phyloP scores from a whole-genome alignment of 2,113 vertebrate species.

The Eulemur rufifrons region DNA sequence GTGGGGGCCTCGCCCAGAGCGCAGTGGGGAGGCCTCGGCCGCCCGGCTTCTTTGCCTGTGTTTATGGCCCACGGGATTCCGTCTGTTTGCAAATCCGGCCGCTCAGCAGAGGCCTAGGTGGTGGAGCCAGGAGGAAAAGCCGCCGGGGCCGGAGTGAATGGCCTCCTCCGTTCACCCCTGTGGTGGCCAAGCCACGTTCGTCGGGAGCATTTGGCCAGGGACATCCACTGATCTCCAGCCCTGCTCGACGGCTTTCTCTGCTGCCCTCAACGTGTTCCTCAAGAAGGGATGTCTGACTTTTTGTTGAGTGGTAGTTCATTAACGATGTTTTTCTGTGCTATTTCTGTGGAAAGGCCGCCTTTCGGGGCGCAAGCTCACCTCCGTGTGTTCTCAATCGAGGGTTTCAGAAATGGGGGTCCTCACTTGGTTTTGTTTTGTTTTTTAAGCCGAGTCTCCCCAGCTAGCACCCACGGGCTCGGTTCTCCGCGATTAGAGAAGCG shows the following conservation, averaged over 20 bases:
- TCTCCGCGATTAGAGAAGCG: slow-evolving; percentile 74
- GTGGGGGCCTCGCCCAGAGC: not conserved
- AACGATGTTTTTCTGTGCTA: not conserved
- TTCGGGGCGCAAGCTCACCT: not conserved
- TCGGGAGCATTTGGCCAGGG: not conserved
- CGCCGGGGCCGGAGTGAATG: not conserved
- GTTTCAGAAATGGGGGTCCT: not conserved
- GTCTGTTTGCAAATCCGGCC: not conserved
- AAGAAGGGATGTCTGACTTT: not conserved
- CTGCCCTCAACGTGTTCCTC: not conserved
- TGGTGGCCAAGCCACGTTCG: not conserved
- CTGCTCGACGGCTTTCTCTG: slow-evolving; percentile 52
- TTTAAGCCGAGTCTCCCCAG: not conserved
- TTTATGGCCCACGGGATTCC: not conserved
- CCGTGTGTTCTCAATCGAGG: not conserved
- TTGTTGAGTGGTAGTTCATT: not conserved
- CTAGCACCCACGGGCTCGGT: slow-evolving; percentile 51
- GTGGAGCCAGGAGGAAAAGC: not conserved
- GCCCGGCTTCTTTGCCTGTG: not conserved
- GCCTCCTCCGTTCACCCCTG: not conserved
- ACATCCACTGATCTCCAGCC: not conserved
- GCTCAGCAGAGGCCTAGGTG: slow-evolving; percentile 9
- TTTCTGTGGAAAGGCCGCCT: slow-evolving; percentile 15
- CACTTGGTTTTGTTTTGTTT: not conserved
- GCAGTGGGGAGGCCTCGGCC: not conserved